These are phyloP conservation scores for Eriosoma lanigerum DNA, from an alignment of 1,140 invertebrate species.

Conservation along the genomic window DNA sequence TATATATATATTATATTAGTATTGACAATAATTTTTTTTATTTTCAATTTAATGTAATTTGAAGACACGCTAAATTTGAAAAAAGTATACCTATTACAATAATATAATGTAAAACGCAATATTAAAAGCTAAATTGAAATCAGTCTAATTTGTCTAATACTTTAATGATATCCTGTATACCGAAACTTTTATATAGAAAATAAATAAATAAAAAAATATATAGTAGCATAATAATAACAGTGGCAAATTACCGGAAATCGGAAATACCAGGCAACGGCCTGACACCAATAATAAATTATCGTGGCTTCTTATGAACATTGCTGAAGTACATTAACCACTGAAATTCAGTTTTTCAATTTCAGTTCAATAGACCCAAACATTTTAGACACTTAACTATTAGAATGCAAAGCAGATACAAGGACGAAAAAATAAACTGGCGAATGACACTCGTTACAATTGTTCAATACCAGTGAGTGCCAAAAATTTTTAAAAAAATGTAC, in stretches of 20 bases:
- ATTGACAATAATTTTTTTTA: no score
- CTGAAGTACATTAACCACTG: neutral
- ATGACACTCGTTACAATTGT: no score
- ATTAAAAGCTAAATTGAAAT: neutral
- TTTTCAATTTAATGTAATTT: no score
- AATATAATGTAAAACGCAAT: neutral
- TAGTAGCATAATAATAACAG: conserved; percentile 17
- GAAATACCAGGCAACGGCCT: conserved; percentile 22
- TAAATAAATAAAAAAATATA: neutral
- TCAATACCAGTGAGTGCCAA: no score
- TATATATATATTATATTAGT: no score
- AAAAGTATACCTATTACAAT: neutral
- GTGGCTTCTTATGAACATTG: conserved; percentile 10
- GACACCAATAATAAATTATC: conserved; percentile 28
- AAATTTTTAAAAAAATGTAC: no score
- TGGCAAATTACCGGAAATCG: conserved; percentile 27
- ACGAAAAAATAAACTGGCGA: neutral
- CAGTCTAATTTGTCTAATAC: neutral
- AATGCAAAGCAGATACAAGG: neutral
- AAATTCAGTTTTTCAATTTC: neutral
- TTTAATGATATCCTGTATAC: neutral
- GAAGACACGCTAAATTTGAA: neutral
- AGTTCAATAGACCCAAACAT: neutral
- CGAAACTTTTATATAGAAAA: neutral
- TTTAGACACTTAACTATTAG: neutral